Base-by-base conservation (phyloP, 2,797 vertebrate genomes). In the Nannoperca obscura region DNA sequence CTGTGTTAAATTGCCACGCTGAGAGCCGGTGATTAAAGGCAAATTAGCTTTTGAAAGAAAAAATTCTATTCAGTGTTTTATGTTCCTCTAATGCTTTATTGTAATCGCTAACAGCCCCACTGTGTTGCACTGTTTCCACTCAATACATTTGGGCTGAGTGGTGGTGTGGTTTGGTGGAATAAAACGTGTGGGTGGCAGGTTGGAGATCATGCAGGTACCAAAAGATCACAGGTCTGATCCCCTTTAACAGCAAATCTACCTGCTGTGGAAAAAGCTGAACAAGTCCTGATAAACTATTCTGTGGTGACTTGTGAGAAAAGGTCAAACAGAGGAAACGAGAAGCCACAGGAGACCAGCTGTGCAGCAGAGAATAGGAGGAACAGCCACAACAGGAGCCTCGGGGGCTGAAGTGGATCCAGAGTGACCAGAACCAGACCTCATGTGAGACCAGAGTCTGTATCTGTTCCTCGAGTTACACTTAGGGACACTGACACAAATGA, bases 11-110 rank as follows among this genome's bases (percentile, higher is more conserved):
- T 80, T 84, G 42, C 81, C 9, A 52, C 68, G 55, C 59, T 13
- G n/a, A 80, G 69, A 81, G 74, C 59, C 12, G 32, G 71, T 84
- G 53, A 91, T 91, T 90, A 80, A 63, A 83, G 63, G 55, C 40
- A 83, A 87, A 91, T 90, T 87, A 81, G 67, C 74, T 75, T 88
- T 84, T 77, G 22, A 83, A 89, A 87, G n/a, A 76, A 64, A 79
- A 22, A 30, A 67, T 58, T n/a, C 40, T 19, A 17, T 71, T 65
- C 50, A 10, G 50, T 55, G 53, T 74, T 87, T 85, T 79, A 69
- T 79, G 60, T 50, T 76, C 67, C 52, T n/a, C 15, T 81, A 66
- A 75, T 80, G 70, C 50, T 65, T 73, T 71, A 75, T 80, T 71
- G 60, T 52, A 63, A 67, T 74, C 24, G 3, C 75, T 70, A 64